These are phyloP conservation scores for Ia io DNA, from an alignment of 2,113 vertebrate genomes.

Conservation along the genomic window DNA sequence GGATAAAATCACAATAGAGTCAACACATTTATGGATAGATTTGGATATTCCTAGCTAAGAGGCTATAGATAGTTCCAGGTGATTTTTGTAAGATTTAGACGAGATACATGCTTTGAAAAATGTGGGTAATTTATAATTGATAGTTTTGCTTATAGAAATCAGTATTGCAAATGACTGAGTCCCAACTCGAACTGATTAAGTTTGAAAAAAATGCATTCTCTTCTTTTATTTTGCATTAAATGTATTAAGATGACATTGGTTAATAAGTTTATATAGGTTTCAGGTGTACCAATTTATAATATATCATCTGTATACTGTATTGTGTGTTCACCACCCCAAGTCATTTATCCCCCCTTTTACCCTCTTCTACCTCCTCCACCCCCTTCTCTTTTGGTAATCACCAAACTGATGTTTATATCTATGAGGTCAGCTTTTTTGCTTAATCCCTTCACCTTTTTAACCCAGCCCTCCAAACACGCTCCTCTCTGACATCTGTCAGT, in stretches of 20 bases:
- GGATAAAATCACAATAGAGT: neutral
- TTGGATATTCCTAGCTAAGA: neutral
- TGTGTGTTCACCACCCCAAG: neutral
- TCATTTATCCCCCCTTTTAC: neutral
- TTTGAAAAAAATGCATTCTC: neutral
- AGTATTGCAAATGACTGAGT: neutral
- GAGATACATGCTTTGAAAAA: neutral
- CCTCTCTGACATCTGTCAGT: neutral
- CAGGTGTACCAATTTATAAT: neutral
- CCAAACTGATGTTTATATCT: neutral
- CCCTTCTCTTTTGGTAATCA: neutral
- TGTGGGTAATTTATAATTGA: neutral
- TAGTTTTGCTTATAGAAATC: neutral
- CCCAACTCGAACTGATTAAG: neutral
- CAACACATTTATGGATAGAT: neutral
- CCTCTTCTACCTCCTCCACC: neutral
- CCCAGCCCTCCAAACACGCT: neutral
- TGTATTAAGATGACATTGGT: neutral
- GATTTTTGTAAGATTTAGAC: neutral
- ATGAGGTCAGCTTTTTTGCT: neutral
- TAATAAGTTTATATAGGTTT: neutral
- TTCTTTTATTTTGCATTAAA: neutral
- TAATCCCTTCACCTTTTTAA: neutral
- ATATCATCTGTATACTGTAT: neutral
- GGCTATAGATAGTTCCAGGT: neutral